phyloP scores from a whole-genome alignment of 2,797 vertebrate species.

The Hipposideros larvatus region DNA sequence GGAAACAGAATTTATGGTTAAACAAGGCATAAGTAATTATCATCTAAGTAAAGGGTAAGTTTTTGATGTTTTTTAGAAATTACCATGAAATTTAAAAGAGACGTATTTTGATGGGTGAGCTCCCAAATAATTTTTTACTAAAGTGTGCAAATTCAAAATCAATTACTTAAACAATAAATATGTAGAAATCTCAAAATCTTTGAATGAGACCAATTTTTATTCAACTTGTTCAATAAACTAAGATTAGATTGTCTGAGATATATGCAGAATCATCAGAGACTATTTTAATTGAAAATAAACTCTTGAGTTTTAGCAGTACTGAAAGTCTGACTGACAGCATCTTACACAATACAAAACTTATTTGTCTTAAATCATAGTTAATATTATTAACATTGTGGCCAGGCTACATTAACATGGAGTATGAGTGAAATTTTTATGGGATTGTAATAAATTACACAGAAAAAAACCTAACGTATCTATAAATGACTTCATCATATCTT shows the following conservation, averaged over 20 bases:
- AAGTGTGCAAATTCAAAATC: conserved; percentile 22
- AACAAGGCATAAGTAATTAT: background rate
- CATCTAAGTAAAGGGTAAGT: background rate
- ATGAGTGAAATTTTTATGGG: background rate
- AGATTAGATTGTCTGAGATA: conserved; percentile 3
- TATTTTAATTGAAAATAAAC: conserved; percentile 28
- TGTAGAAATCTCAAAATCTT: background rate
- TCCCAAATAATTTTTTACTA: background rate
- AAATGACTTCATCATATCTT: background rate
- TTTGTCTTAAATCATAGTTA: background rate
- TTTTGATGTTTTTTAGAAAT: background rate
- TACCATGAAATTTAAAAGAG: background rate
- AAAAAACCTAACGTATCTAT: background rate
- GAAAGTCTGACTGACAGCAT: background rate
- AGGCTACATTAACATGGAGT: background rate
- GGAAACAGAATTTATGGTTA: background rate
- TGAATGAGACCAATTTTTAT: background rate
- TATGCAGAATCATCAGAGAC: background rate
- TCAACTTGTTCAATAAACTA: background rate
- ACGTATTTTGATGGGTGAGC: background rate
- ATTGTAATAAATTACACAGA: background rate
- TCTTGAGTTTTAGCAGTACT: background rate
- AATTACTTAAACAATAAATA: background rate
- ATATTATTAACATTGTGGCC: background rate
- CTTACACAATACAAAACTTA: background rate